phyloP scores from a whole-genome alignment of 2,888 invertebrate genomes.

The Piscicola geometra region DNA sequence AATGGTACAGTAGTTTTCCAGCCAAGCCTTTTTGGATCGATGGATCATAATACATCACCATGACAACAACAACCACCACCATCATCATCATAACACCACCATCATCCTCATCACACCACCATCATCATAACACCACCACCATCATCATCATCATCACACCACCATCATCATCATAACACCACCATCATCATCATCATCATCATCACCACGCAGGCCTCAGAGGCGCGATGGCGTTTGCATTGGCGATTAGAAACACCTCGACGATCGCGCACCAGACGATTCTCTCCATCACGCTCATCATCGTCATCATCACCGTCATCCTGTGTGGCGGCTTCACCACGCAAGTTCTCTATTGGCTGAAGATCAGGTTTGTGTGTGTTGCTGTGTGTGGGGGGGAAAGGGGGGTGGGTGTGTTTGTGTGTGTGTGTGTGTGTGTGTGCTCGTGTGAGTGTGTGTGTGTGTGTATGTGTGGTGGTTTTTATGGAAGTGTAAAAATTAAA shows the following conservation, averaged over 20 bases:
- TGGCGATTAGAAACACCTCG: slow-evolving; percentile 91
- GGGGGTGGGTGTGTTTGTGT: too few species aligned
- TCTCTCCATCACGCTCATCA: slow-evolving; percentile 89
- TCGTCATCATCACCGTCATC: slow-evolving; percentile 91
- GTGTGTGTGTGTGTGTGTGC: slow-evolving; percentile 13
- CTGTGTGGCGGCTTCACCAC: slow-evolving; percentile 89
- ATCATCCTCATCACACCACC: not conserved
- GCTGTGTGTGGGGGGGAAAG: too few species aligned
- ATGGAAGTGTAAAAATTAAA: too few species aligned
- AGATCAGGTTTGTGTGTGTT: slow-evolving; percentile 73
- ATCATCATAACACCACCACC: not conserved
- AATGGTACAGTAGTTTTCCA: too few species aligned
- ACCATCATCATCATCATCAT: not conserved
- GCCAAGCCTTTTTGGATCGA: too few species aligned
- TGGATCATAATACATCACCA: too few species aligned
- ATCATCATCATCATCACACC: not conserved
- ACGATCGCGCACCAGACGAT: slow-evolving; percentile 87
- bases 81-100: not conserved
- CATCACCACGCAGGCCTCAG: slow-evolving; percentile 68
- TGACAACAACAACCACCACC: not conserved
- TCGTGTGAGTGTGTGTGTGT: not conserved
- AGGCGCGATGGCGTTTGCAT: slow-evolving; percentile 97
- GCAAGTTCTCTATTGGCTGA: slow-evolving; percentile 83
- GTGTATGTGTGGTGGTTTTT: too few species aligned
- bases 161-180: not conserved